These are phyloP conservation scores for Caprella mutica DNA, from an alignment of 2,888 invertebrate species.

Conservation along the genomic window DNA sequence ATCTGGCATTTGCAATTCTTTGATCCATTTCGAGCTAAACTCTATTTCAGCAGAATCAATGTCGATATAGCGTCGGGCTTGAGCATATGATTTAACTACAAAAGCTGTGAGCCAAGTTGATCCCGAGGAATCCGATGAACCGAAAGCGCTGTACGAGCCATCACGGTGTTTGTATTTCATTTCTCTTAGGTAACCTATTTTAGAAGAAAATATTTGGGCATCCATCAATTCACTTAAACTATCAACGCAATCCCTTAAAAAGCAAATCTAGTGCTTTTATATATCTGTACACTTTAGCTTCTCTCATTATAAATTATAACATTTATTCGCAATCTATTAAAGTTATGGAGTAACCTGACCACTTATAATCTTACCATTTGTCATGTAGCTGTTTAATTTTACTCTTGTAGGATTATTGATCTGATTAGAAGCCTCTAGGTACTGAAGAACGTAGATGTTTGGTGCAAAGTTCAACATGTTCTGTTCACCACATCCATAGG, in stretches of 20 bases:
- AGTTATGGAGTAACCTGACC: too few relatives aligned
- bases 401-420: conserved; percentile 8
- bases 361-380: conserved; percentile 49
- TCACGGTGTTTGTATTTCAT: conserved; percentile 60
- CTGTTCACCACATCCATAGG: conserved; percentile 39
- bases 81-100: conserved; percentile 47
- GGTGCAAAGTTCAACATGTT: conserved; percentile 34
- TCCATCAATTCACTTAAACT: too few relatives aligned
- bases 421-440: conserved; percentile 22
- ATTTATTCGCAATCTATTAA: too few relatives aligned
- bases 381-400: conserved; percentile 48
- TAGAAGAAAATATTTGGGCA: too few relatives aligned
- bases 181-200: conserved; percentile 70
- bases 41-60: conserved; percentile 47
- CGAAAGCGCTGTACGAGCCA: conserved; percentile 73
- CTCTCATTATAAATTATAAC: too few relatives aligned
- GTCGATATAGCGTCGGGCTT: conserved; percentile 46
- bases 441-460: conserved; percentile 32
- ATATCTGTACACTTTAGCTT: too few relatives aligned
- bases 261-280: too few relatives aligned
- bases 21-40: conserved; percentile 51
- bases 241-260: too few relatives aligned
- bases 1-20: conserved; percentile 54
- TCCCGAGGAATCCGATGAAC: conserved; percentile 51
- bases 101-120: conserved; percentile 70